These are phyloP conservation scores for Lepeophtheirus salmonis DNA, from an alignment of 1,140 invertebrate genomes.

Conservation along the genomic window DNA sequence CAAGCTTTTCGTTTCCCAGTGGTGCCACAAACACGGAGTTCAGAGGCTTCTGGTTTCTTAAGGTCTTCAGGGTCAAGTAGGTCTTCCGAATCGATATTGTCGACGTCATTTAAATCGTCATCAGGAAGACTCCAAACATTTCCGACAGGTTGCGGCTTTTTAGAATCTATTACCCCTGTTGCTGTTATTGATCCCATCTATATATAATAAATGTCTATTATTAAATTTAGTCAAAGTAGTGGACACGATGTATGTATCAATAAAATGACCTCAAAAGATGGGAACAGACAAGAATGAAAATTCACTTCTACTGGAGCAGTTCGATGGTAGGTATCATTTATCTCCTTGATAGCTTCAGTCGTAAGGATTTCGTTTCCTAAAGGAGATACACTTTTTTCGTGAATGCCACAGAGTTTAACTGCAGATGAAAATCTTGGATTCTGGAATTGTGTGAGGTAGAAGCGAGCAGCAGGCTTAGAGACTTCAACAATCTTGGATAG, in stretches of 20 bases:
- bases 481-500: background rate
- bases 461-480: background rate
- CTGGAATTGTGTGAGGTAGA: background rate
- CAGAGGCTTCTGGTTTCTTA: background rate
- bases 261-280: background rate
- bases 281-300: background rate
- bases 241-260: background rate
- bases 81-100: background rate
- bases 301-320: background rate
- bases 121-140: background rate
- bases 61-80: background rate
- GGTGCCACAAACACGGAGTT: constrained; percentile 50
- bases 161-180: background rate
- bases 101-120: background rate
- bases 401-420: constrained; percentile 3
- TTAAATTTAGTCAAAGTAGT: background rate
- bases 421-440: background rate
- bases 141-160: background rate
- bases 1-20: constrained; percentile 88
- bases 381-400: too few species aligned
- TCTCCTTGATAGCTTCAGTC: too few species aligned
- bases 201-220: background rate
- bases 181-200: background rate
- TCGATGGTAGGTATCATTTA: too few species aligned
- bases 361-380: too few species aligned